Conservation (phyloP, 2,888 invertebrate genomes). For the Psylliodes chrysocephalus region DNA sequence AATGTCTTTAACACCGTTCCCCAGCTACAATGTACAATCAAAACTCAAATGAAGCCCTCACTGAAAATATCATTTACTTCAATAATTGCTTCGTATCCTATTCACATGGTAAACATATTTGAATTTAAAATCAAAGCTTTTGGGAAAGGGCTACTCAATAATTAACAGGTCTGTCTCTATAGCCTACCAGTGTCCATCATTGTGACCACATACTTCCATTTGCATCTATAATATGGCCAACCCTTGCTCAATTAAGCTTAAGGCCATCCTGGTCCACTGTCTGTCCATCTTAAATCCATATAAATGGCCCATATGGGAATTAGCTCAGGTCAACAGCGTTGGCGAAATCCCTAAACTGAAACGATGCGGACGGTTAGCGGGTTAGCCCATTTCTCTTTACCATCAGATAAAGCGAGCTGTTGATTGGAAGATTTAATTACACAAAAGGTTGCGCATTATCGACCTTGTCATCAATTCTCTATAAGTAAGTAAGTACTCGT, state of each 20-base stretch:
- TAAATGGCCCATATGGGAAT: conserved; percentile 64
- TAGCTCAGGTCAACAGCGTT: conserved; percentile 47
- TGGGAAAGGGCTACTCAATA: conserved; percentile 29
- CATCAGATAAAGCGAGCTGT: conserved; percentile 62
- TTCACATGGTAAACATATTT: conserved; percentile 32
- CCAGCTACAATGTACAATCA: conserved; percentile 11
- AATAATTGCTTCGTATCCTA: conserved; percentile 23
- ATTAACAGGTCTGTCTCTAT: conserved; percentile 28
- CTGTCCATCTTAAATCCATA: conserved; percentile 64
- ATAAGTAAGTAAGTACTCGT: neutral
- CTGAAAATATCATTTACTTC: conserved; percentile 25
- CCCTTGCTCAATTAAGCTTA: conserved; percentile 62
- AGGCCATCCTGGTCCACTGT: conserved; percentile 55
- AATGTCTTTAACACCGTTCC: conserved; percentile 11
- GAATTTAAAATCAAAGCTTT: conserved; percentile 39
- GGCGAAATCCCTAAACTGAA: conserved; percentile 51
- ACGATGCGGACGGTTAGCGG: too few relatives aligned
- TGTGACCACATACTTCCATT: conserved; percentile 59
- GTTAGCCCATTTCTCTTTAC: conserved; percentile 54
- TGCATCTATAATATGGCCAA: conserved; percentile 62
- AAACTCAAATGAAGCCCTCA: conserved; percentile 28
- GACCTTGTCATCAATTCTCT: conserved; percentile 39
- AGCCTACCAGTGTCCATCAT: conserved; percentile 55
- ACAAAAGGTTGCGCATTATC: conserved; percentile 54
- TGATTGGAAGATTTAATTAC: conserved; percentile 65